Percentiles rank a stretch among this genome's conserved stretches.
These are phyloP conservation scores for Oscarella lobularis DNA, from an alignment of 37 sponge, comb jelly and placozoan genomes.

Conservation along the genomic window DNA sequence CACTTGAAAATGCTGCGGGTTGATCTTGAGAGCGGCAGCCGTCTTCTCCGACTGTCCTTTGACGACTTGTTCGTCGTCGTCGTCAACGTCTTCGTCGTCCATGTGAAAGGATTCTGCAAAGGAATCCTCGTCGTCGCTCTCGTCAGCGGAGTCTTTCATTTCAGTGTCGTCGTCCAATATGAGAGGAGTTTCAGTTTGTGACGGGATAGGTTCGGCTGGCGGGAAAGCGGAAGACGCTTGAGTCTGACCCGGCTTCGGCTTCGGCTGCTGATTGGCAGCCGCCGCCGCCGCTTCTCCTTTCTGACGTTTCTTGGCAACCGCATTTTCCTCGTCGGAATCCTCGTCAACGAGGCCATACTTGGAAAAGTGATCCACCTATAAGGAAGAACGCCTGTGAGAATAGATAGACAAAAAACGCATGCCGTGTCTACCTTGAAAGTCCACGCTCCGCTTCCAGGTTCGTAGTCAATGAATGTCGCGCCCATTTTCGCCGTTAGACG, in stretches of 20 bases:
- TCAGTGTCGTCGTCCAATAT: neutral
- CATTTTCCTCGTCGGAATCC: slow-evolving; percentile 42
- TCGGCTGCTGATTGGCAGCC: neutral
- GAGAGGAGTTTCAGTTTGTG: neutral
- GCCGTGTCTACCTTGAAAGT: neutral
- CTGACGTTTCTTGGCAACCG: slow-evolving; percentile 13
- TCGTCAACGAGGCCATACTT: slow-evolving; percentile 68
- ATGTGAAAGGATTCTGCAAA: neutral
- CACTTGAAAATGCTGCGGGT: slow-evolving; percentile 52
- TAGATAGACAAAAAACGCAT: too few species aligned
- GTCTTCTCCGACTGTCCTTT: too few species aligned
- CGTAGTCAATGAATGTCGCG: slow-evolving; percentile 65
- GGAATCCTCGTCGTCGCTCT: neutral
- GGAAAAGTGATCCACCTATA: slow-evolving; percentile 29
- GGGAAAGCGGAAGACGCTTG: neutral
- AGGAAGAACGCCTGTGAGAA: neutral
- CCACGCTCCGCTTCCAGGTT: slow-evolving; percentile 41
- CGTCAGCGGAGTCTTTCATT: neutral
- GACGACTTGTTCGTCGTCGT: too few species aligned
- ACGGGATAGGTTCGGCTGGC: too few species aligned
- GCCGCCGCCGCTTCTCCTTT: neutral
- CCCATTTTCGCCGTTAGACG: slow-evolving; percentile 64
- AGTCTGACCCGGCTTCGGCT: neutral
- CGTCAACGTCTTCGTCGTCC: neutral
- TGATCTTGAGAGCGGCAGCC: slow-evolving; percentile 18